These are phyloP conservation scores for Lerista edwardsae DNA, from an alignment of 2,797 vertebrate species.

Conservation along the genomic window DNA sequence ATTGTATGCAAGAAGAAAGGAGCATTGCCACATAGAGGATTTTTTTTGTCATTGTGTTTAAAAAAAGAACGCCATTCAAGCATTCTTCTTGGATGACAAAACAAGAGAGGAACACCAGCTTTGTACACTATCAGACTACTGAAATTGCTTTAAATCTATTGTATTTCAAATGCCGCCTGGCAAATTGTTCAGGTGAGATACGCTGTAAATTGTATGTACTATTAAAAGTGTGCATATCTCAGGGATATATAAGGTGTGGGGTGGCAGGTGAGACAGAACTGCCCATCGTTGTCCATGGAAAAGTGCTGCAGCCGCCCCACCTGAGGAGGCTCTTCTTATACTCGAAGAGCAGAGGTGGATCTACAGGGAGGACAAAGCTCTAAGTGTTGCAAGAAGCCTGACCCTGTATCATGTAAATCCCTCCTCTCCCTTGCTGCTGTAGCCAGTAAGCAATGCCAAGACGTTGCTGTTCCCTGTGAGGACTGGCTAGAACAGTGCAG, in stretches of 20 bases:
- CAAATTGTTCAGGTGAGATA: constrained; percentile 2
- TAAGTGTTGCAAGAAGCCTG: too few species aligned
- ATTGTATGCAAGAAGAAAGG: constrained; percentile 7
- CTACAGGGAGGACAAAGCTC: too few species aligned
- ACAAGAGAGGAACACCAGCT: background rate
- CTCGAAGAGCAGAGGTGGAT: too few species aligned
- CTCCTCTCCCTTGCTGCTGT: too few species aligned
- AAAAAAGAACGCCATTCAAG: background rate
- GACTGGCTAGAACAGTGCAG: too few species aligned
- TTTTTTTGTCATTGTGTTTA: background rate
- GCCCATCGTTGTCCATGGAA: too few species aligned
- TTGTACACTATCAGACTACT: background rate
- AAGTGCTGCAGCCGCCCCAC: too few species aligned
- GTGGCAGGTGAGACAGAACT: too few species aligned
- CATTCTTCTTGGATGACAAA: background rate
- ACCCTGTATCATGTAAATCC: too few species aligned
- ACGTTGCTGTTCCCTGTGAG: too few species aligned
- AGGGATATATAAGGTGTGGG: background rate
- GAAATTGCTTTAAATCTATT: background rate
- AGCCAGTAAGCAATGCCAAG: too few species aligned
- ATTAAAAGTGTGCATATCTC: background rate
- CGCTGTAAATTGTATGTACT: background rate
- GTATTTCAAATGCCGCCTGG: background rate
- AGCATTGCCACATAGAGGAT: background rate
- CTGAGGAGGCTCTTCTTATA: too few species aligned